These are phyloP conservation scores for Chrysemys picta DNA, from an alignment of 2,113 vertebrate genomes.

Conservation along the genomic window DNA sequence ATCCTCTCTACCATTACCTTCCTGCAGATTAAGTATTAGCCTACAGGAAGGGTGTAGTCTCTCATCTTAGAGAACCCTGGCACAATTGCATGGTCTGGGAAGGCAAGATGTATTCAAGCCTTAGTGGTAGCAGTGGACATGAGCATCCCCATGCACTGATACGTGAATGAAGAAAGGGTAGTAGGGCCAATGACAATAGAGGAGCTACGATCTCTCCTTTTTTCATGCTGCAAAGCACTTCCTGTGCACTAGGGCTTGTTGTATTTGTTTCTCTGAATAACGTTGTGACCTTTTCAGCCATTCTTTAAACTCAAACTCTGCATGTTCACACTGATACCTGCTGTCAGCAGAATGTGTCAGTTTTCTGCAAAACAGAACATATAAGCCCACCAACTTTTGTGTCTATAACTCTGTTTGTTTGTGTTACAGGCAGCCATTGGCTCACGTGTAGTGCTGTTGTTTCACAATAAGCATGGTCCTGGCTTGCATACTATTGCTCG, in stretches of 20 bases:
- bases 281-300: neutral
- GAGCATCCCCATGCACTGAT: neutral
- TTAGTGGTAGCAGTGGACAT: neutral
- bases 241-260: rapidly evolving
- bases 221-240: neutral
- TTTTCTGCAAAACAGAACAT: neutral
- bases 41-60: neutral
- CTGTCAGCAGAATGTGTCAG: neutral
- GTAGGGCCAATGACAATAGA: neutral
- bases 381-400: neutral
- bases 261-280: neutral
- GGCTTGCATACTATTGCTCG: rapidly evolving
- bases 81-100: rapidly evolving
- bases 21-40: neutral
- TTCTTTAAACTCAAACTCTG: rapidly evolving
- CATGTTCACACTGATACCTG: neutral
- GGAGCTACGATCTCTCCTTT: neutral
- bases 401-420: neutral
- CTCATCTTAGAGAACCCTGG: neutral
- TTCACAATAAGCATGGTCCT: neutral
- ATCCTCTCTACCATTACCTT: neutral
- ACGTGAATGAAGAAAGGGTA: neutral
- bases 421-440: neutral
- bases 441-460: neutral
- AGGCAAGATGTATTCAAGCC: neutral